Evolutionary conservation across 1,140 invertebrate species (phyloP).

Genomic region (Latrodectus geometricus): DNA sequence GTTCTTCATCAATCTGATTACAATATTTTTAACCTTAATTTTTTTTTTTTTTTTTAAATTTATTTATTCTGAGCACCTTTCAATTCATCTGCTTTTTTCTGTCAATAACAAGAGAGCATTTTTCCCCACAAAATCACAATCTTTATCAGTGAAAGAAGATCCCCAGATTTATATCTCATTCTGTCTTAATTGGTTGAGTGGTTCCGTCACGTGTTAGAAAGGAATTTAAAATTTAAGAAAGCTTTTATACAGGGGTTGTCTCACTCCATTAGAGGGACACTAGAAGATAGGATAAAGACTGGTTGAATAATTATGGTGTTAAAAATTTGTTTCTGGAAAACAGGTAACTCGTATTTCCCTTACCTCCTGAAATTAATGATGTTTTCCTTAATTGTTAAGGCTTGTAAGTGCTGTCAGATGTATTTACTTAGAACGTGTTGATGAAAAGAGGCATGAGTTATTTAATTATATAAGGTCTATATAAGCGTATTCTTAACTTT

Average conservation of each 20-base stretch:
- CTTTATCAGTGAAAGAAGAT: too few relatives aligned
- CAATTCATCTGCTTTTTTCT: too few relatives aligned
- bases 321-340: constrained; percentile 20
- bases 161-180: neutral
- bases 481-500: too few relatives aligned
- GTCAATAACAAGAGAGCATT: too few relatives aligned
- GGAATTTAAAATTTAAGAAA: neutral
- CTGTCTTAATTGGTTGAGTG: neutral
- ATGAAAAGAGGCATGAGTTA: constrained; percentile 3
- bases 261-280: constrained; percentile 44
- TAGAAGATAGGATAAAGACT: neutral
- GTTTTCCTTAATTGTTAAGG: neutral
- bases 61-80: too few relatives aligned
- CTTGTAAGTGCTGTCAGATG: neutral
- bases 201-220: constrained; percentile 7
- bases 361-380: constrained; percentile 27
- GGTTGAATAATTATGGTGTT: constrained; percentile 26
- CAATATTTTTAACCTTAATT: too few relatives aligned
- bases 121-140: too few relatives aligned
- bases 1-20: too few relatives aligned
- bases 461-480: constrained; percentile 30
- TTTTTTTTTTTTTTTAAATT: too few relatives aligned
- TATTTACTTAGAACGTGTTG: neutral
- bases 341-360: constrained; percentile 9
- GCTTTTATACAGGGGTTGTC: constrained; percentile 28